Evolutionary conservation across 2,888 invertebrate genomes (phyloP).

Genomic region (Ptychoptera albimana): DNA sequence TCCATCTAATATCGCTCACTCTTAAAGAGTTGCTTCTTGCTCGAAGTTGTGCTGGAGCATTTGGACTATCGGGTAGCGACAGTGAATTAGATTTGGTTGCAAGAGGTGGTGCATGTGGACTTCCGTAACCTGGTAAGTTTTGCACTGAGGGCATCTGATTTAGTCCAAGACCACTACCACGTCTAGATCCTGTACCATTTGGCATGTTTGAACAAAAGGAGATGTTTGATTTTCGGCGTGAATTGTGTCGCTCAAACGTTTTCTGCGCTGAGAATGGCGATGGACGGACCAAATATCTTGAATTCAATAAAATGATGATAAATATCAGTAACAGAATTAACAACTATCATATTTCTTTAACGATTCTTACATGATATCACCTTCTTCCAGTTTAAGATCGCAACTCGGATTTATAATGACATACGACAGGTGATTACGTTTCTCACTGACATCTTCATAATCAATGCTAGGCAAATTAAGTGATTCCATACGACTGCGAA

Average conservation of each 20-base stretch:
- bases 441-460: slow-evolving; percentile 90
- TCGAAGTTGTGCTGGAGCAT: slow-evolving; percentile 60
- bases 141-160: slow-evolving; percentile 24
- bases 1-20: slow-evolving; percentile 34
- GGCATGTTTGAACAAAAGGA: slow-evolving; percentile 71
- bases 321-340: neutral
- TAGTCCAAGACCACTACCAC: slow-evolving; percentile 46
- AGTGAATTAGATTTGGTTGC: slow-evolving; percentile 76
- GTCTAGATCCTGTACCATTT: slow-evolving; percentile 32
- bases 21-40: slow-evolving; percentile 75
- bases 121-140: slow-evolving; percentile 37
- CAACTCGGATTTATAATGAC: slow-evolving; percentile 97
- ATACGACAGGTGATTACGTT: slow-evolving; percentile 84
- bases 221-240: slow-evolving; percentile 77
- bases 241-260: slow-evolving; percentile 85
- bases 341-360: too few relatives aligned
- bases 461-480: slow-evolving; percentile 80
- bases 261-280: slow-evolving; percentile 92
- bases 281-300: slow-evolving; percentile 78
- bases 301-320: slow-evolving; percentile 12
- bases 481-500: slow-evolving; percentile 87
- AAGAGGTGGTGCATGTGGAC: slow-evolving; percentile 55
- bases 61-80: slow-evolving; percentile 77
- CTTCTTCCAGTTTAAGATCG: slow-evolving; percentile 87
- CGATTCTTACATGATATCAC: slow-evolving; percentile 78